A percentile compares a stretch with the other conserved stretches of the same genome.
These are phyloP conservation scores for Chloropsis hardwickii DNA, from an alignment of 2,113 vertebrate species.

Conservation along the genomic window DNA sequence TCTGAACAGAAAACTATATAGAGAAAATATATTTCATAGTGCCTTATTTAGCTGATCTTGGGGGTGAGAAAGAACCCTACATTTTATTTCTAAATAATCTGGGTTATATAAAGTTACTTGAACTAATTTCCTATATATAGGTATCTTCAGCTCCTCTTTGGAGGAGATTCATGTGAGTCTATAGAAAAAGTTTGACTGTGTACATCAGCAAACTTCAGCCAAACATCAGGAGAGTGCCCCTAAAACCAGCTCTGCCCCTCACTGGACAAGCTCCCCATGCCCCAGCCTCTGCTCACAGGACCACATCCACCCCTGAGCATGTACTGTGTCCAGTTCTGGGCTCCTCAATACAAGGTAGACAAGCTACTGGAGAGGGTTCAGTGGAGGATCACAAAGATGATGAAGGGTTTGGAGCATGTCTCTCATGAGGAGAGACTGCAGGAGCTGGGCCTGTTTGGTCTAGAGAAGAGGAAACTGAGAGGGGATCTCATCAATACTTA, in stretches of 20 bases:
- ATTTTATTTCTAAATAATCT: neutral
- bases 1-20: neutral
- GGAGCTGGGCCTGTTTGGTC: neutral
- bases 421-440: neutral
- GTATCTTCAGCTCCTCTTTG: neutral
- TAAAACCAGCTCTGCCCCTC: accelerated
- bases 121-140: neutral
- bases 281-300: neutral
- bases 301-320: accelerated
- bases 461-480: neutral
- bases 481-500: neutral
- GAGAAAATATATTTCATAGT: neutral
- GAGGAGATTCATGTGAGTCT: neutral
- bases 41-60: neutral
- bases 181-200: accelerated
- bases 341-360: neutral
- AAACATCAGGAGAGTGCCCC: neutral
- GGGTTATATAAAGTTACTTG: neutral
- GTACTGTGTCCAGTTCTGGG: neutral
- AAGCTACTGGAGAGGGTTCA: neutral
- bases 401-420: neutral
- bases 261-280: neutral
- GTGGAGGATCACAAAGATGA: neutral
- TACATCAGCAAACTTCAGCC: neutral
- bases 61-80: neutral